phyloP scores from a whole-genome alignment of 2,113 vertebrate species.

The Oxygymnocypris stewartii region DNA sequence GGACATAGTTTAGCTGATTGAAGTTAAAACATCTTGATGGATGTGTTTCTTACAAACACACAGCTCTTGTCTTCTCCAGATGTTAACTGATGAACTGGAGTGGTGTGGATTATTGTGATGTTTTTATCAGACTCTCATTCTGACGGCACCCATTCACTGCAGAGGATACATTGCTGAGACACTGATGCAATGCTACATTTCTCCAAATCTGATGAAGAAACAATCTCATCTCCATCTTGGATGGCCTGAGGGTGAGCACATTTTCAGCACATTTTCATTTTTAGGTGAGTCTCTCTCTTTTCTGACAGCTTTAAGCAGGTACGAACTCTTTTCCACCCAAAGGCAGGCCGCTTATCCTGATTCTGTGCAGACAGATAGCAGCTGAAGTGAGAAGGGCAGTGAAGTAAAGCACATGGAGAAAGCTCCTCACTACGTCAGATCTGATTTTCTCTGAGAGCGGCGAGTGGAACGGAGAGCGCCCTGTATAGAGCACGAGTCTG shows the following conservation, averaged over 20 bases:
- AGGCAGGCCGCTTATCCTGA: background rate
- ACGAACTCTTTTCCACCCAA: background rate
- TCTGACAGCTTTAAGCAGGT: background rate
- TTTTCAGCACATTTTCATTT: background rate
- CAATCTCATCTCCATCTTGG: background rate
- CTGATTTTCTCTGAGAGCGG: background rate
- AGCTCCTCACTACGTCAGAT: background rate
- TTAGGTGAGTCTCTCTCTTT: background rate
- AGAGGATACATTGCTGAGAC: background rate
- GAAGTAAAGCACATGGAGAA: background rate
- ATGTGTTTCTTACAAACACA: no score
- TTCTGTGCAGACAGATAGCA: slow-evolving; percentile 7
- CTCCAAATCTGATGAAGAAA: background rate
- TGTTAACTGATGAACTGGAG: background rate
- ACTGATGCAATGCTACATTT: background rate
- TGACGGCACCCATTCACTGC: background rate
- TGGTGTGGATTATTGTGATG: no score
- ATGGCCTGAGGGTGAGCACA: background rate
- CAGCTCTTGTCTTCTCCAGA: no score
- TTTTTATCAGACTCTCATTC: background rate
- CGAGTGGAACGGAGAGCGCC: no score
- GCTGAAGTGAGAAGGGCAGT: background rate
- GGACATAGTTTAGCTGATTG: no score
- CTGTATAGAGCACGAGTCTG: background rate
- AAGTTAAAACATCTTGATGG: no score